These are phyloP conservation scores for Drosophila monieri DNA, from an alignment of 2,888 invertebrate genomes.

Conservation along the genomic window DNA sequence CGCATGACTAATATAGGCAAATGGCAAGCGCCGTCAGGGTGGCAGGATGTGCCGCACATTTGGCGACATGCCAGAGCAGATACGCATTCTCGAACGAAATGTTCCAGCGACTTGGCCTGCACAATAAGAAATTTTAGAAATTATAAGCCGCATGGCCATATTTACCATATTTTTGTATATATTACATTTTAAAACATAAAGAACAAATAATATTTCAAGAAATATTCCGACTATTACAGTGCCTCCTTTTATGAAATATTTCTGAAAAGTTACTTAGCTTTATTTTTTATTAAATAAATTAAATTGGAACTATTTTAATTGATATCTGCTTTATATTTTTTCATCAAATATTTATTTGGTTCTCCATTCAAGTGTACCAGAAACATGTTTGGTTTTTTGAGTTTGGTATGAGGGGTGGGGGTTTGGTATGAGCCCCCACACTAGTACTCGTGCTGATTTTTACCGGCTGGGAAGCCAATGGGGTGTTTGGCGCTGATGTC, in stretches of 20 bases:
- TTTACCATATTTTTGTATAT: no score
- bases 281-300: no score
- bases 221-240: no score
- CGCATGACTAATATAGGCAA: slow-evolving; percentile 78
- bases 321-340: no score
- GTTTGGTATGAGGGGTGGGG: no score
- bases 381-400: background rate
- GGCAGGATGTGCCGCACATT: slow-evolving; percentile 63
- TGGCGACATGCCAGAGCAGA: slow-evolving; percentile 72
- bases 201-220: no score
- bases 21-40: slow-evolving; percentile 52
- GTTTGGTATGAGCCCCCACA: background rate
- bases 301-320: no score
- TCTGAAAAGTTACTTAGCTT: no score
- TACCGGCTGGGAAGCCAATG: slow-evolving; percentile 20
- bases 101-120: background rate
- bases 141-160: no score
- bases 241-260: no score
- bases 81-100: slow-evolving; percentile 35
- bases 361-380: background rate
- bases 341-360: background rate
- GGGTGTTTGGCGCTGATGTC: slow-evolving; percentile 55
- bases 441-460: slow-evolving; percentile 18
- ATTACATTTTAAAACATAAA: no score
- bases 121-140: slow-evolving; percentile 2